Evolutionary conservation across 2,888 invertebrate species (phyloP).

Genomic region (Pediacus dermestoides): DNA sequence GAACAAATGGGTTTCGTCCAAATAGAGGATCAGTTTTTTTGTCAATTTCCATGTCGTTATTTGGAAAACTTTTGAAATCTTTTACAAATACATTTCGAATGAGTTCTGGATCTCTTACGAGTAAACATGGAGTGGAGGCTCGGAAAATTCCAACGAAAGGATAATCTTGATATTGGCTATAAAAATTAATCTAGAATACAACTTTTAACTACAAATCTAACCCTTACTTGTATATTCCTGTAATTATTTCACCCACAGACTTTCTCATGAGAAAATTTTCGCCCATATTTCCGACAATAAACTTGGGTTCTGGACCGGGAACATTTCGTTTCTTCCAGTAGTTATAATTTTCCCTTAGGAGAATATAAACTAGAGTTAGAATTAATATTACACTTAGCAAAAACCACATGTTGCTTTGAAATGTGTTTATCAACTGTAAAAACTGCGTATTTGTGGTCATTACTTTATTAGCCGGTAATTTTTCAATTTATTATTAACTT

Average conservation of each 20-base stretch:
- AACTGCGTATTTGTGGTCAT: too few species aligned
- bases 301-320: slow-evolving; percentile 25
- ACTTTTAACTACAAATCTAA: not conserved
- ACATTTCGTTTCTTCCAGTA: slow-evolving; percentile 29
- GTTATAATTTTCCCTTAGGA: slow-evolving; percentile 2
- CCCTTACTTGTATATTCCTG: slow-evolving; percentile 16
- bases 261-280: slow-evolving; percentile 25
- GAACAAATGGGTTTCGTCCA: slow-evolving; percentile 50
- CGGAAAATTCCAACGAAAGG: slow-evolving; percentile 45
- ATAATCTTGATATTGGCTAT: slow-evolving; percentile 37
- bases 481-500: too few species aligned
- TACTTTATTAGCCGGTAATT: too few species aligned
- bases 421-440: too few species aligned
- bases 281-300: slow-evolving; percentile 32
- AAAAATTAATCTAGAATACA: not conserved
- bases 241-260: slow-evolving; percentile 18
- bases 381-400: too few species aligned
- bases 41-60: slow-evolving; percentile 44
- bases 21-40: slow-evolving; percentile 50
- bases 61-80: slow-evolving; percentile 43
- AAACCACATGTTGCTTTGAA: too few species aligned
- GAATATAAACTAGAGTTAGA: too few species aligned
- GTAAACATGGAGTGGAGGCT: slow-evolving; percentile 34
- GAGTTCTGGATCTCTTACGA: slow-evolving; percentile 43
- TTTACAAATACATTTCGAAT: slow-evolving; percentile 41